A percentile compares a stretch with the other conserved stretches of the same genome.
Conservation (phyloP, 2,113 vertebrate species). For the Percopsis transmontana region DNA sequence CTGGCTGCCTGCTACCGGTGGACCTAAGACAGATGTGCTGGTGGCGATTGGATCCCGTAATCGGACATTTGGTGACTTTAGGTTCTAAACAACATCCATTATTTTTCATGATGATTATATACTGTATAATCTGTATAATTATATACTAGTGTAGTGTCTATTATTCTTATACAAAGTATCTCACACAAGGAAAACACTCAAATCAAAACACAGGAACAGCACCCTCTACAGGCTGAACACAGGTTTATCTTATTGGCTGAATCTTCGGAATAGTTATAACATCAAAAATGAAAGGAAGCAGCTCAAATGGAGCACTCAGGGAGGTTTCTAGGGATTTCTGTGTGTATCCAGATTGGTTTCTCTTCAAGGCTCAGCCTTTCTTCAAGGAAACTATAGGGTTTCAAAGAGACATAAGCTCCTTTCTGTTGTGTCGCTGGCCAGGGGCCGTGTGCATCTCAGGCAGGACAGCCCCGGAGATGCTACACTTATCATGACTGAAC, state of each 20-base stretch:
- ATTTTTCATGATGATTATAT: not conserved
- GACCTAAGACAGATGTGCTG: conserved; percentile 79
- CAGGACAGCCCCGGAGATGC: conserved; percentile 62
- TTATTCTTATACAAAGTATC: no score
- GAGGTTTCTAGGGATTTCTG: no score
- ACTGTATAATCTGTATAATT: not conserved
- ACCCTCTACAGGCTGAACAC: no score
- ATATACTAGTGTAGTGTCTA: no score
- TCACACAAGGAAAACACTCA: no score
- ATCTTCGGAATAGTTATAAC: no score
- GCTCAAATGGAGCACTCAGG: no score
- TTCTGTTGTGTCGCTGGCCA: conserved; percentile 16
- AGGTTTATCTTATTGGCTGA: no score
- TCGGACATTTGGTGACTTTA: conserved; percentile 80
- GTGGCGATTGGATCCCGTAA: conserved; percentile 76
- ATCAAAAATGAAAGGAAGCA: no score
- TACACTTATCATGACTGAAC: conserved; percentile 75
- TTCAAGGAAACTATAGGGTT: not conserved
- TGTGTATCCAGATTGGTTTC: no score
- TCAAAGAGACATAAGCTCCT: not conserved
- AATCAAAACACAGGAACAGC: no score
- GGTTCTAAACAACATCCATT: conserved; percentile 13
- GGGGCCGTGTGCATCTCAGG: conserved; percentile 70
- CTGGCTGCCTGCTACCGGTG: conserved; percentile 76
- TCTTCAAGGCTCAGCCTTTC: no score